Conservation (phyloP, 1,140 invertebrate species). For the Mamestra configurata region DNA sequence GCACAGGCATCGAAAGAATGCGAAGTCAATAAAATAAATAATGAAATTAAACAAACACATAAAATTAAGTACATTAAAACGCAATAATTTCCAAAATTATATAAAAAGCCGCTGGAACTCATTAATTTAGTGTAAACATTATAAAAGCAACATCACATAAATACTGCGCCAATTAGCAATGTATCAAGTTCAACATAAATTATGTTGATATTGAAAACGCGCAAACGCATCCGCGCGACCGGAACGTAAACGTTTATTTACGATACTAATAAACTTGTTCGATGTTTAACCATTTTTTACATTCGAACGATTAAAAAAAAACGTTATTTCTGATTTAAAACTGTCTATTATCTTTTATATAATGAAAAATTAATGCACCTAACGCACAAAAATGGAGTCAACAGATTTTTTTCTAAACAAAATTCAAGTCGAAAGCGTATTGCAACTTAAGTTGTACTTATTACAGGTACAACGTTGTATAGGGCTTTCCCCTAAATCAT, state of each 20-base stretch:
- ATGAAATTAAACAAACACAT: conserved; percentile 20
- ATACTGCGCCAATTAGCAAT: conserved; percentile 53
- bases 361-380: too few species aligned
- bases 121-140: conserved; percentile 53
- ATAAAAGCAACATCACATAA: conserved; percentile 47
- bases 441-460: background rate
- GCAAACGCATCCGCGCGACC: conserved; percentile 51
- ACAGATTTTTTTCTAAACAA: background rate
- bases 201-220: conserved; percentile 56
- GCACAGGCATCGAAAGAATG: conserved; percentile 11
- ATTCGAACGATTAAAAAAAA: background rate
- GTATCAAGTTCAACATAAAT: conserved; percentile 55
- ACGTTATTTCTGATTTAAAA: background rate
- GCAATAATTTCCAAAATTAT: conserved; percentile 33
- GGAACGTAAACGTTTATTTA: conserved; percentile 63
- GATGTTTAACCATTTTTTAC: conserved; percentile 29
- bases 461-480: background rate
- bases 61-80: conserved; percentile 41
- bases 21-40: conserved; percentile 5
- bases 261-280: conserved; percentile 57
- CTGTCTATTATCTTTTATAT: background rate
- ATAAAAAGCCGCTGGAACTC: conserved; percentile 19
- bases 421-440: background rate
- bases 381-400: background rate
- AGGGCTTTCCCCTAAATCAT: conserved; percentile 21